Conservation (phyloP, 1,140 invertebrate genomes). For the Proctacanthus coquilletti region DNA sequence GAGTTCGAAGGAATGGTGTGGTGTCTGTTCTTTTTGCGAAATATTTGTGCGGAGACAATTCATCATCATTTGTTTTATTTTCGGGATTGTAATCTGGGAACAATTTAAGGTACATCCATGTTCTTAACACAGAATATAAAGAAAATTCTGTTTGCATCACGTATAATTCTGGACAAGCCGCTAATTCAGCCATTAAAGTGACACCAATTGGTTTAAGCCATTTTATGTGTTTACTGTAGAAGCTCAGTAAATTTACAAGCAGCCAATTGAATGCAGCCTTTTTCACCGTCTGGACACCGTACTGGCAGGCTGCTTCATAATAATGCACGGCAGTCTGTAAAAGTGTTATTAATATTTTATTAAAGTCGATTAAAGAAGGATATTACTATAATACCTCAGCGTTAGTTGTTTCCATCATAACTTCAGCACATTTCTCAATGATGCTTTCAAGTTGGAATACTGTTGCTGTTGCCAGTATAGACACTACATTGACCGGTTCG, state of each 20-base stretch:
- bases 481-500: conserved; percentile 51
- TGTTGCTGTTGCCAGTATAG: conserved; percentile 58
- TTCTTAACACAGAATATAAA: conserved; percentile 54
- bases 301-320: conserved; percentile 49
- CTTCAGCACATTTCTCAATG: conserved; percentile 56
- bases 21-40: conserved; percentile 29
- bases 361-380: conserved; percentile 10
- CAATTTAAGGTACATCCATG: conserved; percentile 43
- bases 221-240: conserved; percentile 37
- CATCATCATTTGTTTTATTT: conserved; percentile 9
- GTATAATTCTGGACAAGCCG: conserved; percentile 48
- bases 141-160: conserved; percentile 73
- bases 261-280: conserved; percentile 51
- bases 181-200: conserved; percentile 48
- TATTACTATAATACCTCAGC: conserved; percentile 26
- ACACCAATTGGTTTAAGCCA: conserved; percentile 42
- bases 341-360: conserved; percentile 5
- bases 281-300: conserved; percentile 47
- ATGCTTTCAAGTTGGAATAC: conserved; percentile 61
- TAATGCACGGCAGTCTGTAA: conserved; percentile 50
- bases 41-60: conserved; percentile 12
- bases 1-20: conserved; percentile 41
- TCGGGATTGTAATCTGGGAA: conserved; percentile 25
- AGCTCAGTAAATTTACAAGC: conserved; percentile 48
- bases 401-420: conserved; percentile 64